Evolutionary conservation across 2,797 vertebrate genomes (phyloP).

Genomic region (Lateolabrax maculatus): DNA sequence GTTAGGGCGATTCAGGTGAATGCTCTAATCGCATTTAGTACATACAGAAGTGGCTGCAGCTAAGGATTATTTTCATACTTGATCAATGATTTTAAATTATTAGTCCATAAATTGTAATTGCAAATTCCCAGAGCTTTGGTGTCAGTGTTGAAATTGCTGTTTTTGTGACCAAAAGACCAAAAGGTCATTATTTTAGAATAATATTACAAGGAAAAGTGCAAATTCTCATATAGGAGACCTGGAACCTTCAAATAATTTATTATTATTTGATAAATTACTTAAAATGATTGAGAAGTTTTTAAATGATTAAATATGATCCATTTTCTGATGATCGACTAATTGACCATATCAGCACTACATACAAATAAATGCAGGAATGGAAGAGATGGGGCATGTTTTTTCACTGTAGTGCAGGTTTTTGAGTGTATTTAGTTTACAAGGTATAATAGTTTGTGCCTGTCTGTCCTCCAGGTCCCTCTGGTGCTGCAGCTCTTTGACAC

Average conservation of each 20-base stretch:
- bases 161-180: slow-evolving; percentile 4
- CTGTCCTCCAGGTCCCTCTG: slow-evolving; percentile 90
- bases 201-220: neutral
- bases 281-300: neutral
- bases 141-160: neutral
- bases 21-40: slow-evolving; percentile 1
- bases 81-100: slow-evolving; percentile 1
- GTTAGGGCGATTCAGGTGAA: slow-evolving; percentile 23
- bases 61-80: slow-evolving; percentile 20
- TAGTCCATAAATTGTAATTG: neutral
- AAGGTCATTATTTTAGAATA: neutral
- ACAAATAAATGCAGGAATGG: neutral
- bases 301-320: neutral
- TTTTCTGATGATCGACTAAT: neutral
- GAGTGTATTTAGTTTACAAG: neutral
- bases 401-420: neutral
- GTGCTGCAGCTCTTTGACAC: slow-evolving; percentile 99
- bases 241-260: neutral
- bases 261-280: neutral
- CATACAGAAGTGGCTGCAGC: neutral
- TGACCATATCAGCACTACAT: neutral
- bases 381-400: neutral
- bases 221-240: neutral
- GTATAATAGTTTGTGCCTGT: slow-evolving; percentile 2
- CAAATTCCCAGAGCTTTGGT: neutral